Conservation (phyloP, 2,888 invertebrate species). For the Aleiodes leptofemur region DNA sequence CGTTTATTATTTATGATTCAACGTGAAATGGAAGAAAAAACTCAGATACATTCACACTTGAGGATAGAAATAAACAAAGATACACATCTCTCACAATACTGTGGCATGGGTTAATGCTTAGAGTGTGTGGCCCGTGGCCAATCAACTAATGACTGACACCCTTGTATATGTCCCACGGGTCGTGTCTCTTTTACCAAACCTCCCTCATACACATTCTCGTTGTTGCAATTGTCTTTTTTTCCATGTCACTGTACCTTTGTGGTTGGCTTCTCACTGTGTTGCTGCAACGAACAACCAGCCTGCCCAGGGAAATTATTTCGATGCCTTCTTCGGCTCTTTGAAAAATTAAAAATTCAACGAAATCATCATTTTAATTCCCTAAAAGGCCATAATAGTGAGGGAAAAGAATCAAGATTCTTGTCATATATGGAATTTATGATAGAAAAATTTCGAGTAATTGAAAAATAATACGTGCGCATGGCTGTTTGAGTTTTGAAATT, state of each 20-base stretch:
- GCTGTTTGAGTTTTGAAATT: no score
- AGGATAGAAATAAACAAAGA: conserved; percentile 47
- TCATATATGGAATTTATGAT: background rate
- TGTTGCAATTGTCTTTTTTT: conserved; percentile 35
- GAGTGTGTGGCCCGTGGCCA: conserved; percentile 56
- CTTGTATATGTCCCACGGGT: conserved; percentile 45
- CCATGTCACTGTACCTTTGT: background rate
- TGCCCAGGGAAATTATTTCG: conserved; percentile 60
- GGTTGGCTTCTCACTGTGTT: background rate
- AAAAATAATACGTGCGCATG: no score
- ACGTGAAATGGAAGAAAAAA: background rate
- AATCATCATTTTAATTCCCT: background rate
- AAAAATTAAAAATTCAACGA: conserved; percentile 57
- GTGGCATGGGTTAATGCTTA: conserved; percentile 49
- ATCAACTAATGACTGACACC: conserved; percentile 66
- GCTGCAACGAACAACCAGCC: conserved; percentile 49
- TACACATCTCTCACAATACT: conserved; percentile 46
- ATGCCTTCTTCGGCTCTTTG: conserved; percentile 36
- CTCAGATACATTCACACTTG: conserved; percentile 4
- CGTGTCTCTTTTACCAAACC: conserved; percentile 25
- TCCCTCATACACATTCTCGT: conserved; percentile 31
- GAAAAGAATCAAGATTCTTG: background rate
- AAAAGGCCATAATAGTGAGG: background rate
- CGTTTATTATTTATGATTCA: background rate
- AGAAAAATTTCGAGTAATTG: no score